Conservation (phyloP, 2,888 invertebrate species). For the Teleogryllus oceanicus region DNA sequence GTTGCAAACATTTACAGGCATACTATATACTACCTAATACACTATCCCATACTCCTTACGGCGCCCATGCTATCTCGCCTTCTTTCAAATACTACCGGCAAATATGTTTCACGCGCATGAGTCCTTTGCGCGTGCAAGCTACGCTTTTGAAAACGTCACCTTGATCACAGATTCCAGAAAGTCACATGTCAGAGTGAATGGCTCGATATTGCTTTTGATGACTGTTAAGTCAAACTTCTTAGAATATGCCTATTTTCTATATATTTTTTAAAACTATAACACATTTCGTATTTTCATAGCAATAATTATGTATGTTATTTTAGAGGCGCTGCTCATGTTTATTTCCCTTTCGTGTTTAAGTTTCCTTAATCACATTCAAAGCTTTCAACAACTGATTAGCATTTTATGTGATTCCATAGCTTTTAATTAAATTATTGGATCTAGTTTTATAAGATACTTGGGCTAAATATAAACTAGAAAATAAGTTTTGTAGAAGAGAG, state of each 20-base stretch:
- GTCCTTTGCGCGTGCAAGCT: background rate
- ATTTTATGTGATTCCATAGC: slow-evolving; percentile 18
- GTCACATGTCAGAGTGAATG: background rate
- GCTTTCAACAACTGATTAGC: background rate
- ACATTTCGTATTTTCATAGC: background rate
- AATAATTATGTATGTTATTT: background rate
- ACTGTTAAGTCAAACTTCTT: slow-evolving; percentile 1
- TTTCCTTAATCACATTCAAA: background rate
- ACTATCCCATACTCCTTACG: too few species aligned
- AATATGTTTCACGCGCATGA: background rate
- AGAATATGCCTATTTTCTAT: background rate
- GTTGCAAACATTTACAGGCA: too few species aligned
- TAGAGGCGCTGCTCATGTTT: background rate
- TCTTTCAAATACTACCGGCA: background rate
- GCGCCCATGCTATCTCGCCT: background rate
- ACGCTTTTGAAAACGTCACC: background rate
- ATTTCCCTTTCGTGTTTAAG: background rate
- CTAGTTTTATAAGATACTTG: too few species aligned
- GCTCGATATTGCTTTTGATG: slow-evolving; percentile 18
- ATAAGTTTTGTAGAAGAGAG: slow-evolving; percentile 2
- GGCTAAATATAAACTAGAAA: too few species aligned
- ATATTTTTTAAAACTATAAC: background rate
- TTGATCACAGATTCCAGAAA: background rate
- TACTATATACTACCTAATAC: too few species aligned
- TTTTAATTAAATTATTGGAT: background rate